Percentiles rank a stretch among this genome's conserved stretches.
phyloP scores from a whole-genome alignment of 2,888 invertebrate genomes.

The Nebria brevicollis region DNA sequence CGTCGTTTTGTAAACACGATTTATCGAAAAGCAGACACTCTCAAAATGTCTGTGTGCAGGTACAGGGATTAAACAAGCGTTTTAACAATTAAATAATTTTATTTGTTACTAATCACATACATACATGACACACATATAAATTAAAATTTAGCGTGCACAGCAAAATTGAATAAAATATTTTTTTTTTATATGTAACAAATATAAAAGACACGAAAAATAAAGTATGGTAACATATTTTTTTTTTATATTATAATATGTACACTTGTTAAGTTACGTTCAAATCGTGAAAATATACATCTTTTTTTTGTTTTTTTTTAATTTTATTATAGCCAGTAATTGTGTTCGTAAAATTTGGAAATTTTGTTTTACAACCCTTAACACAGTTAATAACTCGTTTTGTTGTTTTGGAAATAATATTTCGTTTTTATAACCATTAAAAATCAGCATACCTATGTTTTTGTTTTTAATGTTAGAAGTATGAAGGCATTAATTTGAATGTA shows the following conservation, averaged over 20 bases:
- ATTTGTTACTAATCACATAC: conserved; percentile 49
- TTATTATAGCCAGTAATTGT: conserved; percentile 47
- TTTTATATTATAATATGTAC: conserved; percentile 36
- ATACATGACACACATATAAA: conserved; percentile 51
- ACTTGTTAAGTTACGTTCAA: conserved; percentile 42
- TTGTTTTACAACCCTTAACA: conserved; percentile 42
- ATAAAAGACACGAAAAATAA: conserved; percentile 32
- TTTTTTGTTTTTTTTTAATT: conserved; percentile 25
- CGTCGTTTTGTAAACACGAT: neutral
- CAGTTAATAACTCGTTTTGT: conserved; percentile 35
- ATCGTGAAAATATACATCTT: conserved; percentile 47
- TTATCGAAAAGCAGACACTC: neutral
- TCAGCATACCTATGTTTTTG: conserved; percentile 42
- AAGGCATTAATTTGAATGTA: conserved; percentile 46
- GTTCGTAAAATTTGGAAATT: conserved; percentile 42
- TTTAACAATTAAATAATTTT: conserved; percentile 50
- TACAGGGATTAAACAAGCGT: neutral
- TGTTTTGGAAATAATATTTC: conserved; percentile 21
- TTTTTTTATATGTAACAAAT: conserved; percentile 36
- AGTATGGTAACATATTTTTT: conserved; percentile 36
- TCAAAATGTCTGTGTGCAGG: neutral
- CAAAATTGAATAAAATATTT: conserved; percentile 47
- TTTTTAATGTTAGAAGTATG: conserved; percentile 36
- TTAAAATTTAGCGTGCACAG: conserved; percentile 52
- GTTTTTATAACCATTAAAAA: conserved; percentile 35